phyloP scores from a whole-genome alignment of 1,140 invertebrate species.

The Thaumetopoea pityocampa region DNA sequence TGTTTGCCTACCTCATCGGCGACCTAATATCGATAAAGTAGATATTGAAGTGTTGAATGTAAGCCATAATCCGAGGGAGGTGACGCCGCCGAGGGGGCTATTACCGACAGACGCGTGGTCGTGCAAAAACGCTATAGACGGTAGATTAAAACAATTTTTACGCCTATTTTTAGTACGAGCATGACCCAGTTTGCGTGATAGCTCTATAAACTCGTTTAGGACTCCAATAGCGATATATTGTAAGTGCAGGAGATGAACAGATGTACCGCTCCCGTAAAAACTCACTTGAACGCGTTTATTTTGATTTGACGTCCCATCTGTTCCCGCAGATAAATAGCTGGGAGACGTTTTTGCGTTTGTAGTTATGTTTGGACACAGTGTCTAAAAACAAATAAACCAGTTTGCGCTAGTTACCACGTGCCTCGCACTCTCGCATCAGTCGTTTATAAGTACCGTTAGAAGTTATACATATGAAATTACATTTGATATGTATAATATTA shows the following conservation, averaged over 20 bases:
- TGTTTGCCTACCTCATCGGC: too few relatives aligned
- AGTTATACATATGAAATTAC: too few relatives aligned
- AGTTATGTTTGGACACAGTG: too few relatives aligned
- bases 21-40: slow-evolving; percentile 15
- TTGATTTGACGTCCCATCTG: too few relatives aligned
- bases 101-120: slow-evolving; percentile 20
- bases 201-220: slow-evolving; percentile 30
- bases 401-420: too few relatives aligned
- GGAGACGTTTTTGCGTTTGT: too few relatives aligned
- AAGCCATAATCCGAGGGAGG: slow-evolving; percentile 34
- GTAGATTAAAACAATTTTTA: slow-evolving; percentile 26
- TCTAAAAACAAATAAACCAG: too few relatives aligned
- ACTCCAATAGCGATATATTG: slow-evolving; percentile 16
- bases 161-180: slow-evolving; percentile 30
- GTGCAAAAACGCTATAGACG: slow-evolving; percentile 28
- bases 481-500: too few relatives aligned
- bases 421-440: too few relatives aligned
- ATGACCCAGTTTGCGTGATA: slow-evolving; percentile 23
- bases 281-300: too few relatives aligned
- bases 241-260: slow-evolving; percentile 22
- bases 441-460: too few relatives aligned
- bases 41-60: slow-evolving; percentile 20
- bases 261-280: slow-evolving; percentile 11
- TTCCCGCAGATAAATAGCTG: too few relatives aligned
- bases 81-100: slow-evolving; percentile 17